Base-by-base conservation (phyloP, 2,888 invertebrate genomes). In the Abrostola tripartita region DNA sequence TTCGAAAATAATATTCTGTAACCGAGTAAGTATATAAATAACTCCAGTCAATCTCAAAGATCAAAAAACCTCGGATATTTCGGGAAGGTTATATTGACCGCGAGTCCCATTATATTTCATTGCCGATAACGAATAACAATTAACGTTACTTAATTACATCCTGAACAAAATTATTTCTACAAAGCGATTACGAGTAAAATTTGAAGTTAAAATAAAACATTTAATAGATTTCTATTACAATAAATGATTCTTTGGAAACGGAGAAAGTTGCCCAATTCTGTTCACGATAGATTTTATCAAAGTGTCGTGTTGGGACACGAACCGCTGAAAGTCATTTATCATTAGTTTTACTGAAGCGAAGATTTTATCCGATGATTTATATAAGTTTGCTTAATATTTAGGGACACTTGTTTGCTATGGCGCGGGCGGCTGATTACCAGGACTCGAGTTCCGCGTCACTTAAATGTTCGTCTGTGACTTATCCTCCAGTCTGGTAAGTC, bases 241-340 rank as follows among this genome's bases (percentile, higher is more conserved):
- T 62, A 66, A 61, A 53, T 9, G 41, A 24, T 60, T 63, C 37
- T 24, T 44, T 60, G 59, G 35, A 54, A 55, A 37, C 38, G 57
- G 52, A 42, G 60, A 67, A 69, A 65, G 65, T 52, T 58, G 14
- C 35, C 38, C 40, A 63, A 63, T 68, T 40, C 47, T 40, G 41
- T 61, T 52, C 56, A 52, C 49, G 40, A 38, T 52, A 65, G 61
- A 73, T 62, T 5, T 52, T 54, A 65, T 73, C 69, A 49, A 54
- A 65, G 12, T 12, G 51, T 59, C 42, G 12, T 11, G 12, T 52
- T 58, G 36, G 52, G 44, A 49, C 65, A 65, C 58, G 57, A 59
- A 44, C 40, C 49, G 24, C 61, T 52, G 44, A 57, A 69, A 73
- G 40, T 60, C 49, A 12, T 41, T 44, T 59, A 52, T 37, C 37